These are phyloP conservation scores for Pachycephus smyrnensis DNA, from an alignment of 2,888 invertebrate species.

Conservation along the genomic window DNA sequence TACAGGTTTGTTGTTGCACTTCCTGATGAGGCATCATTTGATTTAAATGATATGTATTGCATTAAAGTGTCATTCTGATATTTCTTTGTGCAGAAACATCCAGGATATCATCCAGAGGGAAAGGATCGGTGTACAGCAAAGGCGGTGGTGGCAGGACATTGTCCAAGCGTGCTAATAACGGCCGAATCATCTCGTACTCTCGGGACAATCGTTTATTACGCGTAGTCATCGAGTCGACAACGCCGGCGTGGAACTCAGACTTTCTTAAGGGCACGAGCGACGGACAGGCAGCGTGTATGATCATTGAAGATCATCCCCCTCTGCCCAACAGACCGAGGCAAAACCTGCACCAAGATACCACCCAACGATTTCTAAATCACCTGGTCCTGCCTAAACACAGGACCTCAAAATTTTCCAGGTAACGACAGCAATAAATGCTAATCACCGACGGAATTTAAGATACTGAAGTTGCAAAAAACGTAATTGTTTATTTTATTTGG, in stretches of 20 bases:
- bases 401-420: slow-evolving; percentile 92
- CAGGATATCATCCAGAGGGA: slow-evolving; percentile 88
- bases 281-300: slow-evolving; percentile 67
- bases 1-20: neutral
- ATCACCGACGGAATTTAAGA: neutral
- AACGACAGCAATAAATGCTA: neutral
- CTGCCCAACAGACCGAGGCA: slow-evolving; percentile 65
- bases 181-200: slow-evolving; percentile 58
- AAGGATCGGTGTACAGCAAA: slow-evolving; percentile 66
- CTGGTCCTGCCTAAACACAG: slow-evolving; percentile 70
- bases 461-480: neutral
- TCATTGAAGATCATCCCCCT: slow-evolving; percentile 65
- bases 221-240: slow-evolving; percentile 49
- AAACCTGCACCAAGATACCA: slow-evolving; percentile 63
- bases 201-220: slow-evolving; percentile 52
- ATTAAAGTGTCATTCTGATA: slow-evolving; percentile 9
- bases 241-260: slow-evolving; percentile 55
- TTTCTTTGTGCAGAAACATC: slow-evolving; percentile 83
- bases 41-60: neutral
- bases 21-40: neutral
- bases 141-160: slow-evolving; percentile 63
- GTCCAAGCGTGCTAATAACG: slow-evolving; percentile 57
- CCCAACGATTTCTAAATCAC: slow-evolving; percentile 63
- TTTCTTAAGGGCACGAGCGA: slow-evolving; percentile 60
- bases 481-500: neutral